Evolutionary conservation across 2,797 vertebrate genomes (phyloP).

Genomic region (Sebastes hopkinsi): DNA sequence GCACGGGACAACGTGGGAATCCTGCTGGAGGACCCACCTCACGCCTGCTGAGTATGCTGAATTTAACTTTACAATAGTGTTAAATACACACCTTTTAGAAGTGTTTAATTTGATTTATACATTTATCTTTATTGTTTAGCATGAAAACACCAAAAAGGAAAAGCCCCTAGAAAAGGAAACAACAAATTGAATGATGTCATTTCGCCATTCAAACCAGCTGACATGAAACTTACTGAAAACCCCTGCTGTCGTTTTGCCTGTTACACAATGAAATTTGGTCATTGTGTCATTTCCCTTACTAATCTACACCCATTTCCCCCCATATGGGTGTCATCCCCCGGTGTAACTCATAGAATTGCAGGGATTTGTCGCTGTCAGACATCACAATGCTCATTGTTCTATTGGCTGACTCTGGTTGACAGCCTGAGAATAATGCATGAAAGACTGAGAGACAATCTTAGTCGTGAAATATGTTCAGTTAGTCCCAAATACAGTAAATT

Average conservation of each 20-base stretch:
- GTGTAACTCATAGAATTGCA: slow-evolving; percentile 63
- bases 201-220: neutral
- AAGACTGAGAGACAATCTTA: slow-evolving; percentile 32
- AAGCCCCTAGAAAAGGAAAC: neutral
- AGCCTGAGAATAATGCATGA: slow-evolving; percentile 40
- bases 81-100: neutral
- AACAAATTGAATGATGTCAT: neutral
- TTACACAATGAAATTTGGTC: slow-evolving; percentile 64
- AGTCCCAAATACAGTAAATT: neutral
- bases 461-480: slow-evolving; percentile 12
- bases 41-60: slow-evolving; percentile 33
- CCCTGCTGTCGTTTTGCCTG: slow-evolving; percentile 38
- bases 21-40: neutral
- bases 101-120: neutral
- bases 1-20: slow-evolving; percentile 41
- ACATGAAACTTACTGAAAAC: slow-evolving; percentile 16
- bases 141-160: neutral
- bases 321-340: slow-evolving; percentile 71
- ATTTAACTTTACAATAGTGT: neutral
- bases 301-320: slow-evolving; percentile 69
- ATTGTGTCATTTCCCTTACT: slow-evolving; percentile 74
- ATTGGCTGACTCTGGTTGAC: slow-evolving; percentile 49
- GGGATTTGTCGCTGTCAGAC: slow-evolving; percentile 66
- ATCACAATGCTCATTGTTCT: slow-evolving; percentile 79
- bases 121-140: neutral